phyloP scores from a whole-genome alignment of 1,140 invertebrate species.

The Drosophila pseudoananassae region DNA sequence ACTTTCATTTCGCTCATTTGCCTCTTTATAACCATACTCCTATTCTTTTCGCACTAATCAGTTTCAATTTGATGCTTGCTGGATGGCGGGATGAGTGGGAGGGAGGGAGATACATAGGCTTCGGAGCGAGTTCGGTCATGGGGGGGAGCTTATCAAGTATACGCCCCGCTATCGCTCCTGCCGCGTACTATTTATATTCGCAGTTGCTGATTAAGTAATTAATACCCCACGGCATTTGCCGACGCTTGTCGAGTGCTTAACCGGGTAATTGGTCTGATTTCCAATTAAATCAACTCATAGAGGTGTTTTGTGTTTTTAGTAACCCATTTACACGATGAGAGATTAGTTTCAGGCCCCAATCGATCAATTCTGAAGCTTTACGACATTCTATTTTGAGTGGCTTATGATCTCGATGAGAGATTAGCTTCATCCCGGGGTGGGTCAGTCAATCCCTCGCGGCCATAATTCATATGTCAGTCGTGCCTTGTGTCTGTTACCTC shows the following conservation, averaged over 20 bases:
- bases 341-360: not conserved
- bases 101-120: not conserved
- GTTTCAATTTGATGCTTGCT: slow-evolving; percentile 40
- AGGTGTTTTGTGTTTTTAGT: not conserved
- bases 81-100: not conserved
- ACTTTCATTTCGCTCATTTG: slow-evolving; percentile 45
- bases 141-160: slow-evolving; percentile 37
- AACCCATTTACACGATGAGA: not conserved
- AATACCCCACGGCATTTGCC: slow-evolving; percentile 32
- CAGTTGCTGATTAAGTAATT: slow-evolving; percentile 49
- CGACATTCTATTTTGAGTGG: not conserved
- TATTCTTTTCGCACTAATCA: slow-evolving; percentile 44
- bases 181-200: slow-evolving; percentile 36
- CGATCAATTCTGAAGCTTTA: not conserved
- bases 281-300: slow-evolving; percentile 29
- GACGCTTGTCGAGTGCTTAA: slow-evolving; percentile 22
- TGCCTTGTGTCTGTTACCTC: slow-evolving; percentile 19
- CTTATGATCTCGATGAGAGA: not conserved
- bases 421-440: slow-evolving; percentile 9
- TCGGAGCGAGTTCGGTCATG: not conserved
- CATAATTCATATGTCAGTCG: slow-evolving; percentile 31
- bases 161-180: slow-evolving; percentile 5
- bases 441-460: slow-evolving; percentile 15
- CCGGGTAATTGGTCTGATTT: slow-evolving; percentile 45
- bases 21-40: slow-evolving; percentile 3